A percentile compares a stretch with the other conserved stretches of the same genome.
Evolutionary conservation across 2,113 vertebrate species (phyloP).

Genomic region (Macquaria ambigua): DNA sequence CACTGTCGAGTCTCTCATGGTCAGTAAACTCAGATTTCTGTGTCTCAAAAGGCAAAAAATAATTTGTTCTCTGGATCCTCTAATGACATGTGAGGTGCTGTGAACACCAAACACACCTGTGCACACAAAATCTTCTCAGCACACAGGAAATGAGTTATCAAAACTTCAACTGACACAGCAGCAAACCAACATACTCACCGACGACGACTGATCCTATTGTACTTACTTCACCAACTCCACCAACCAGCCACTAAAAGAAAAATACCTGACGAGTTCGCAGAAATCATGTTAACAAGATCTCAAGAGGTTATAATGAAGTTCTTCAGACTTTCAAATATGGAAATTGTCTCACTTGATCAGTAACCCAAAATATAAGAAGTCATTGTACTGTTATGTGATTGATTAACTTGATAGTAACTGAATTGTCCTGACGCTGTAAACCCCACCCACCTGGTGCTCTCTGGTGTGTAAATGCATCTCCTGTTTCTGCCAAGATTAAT

Average conservation of each 20-base stretch:
- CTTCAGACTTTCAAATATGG: background rate
- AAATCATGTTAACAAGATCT: too few species aligned
- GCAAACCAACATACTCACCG: background rate
- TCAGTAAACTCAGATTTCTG: background rate
- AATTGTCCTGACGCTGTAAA: background rate
- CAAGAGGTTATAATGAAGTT: background rate
- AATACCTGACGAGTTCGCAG: background rate
- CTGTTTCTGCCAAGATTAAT: background rate
- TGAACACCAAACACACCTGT: background rate
- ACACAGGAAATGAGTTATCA: background rate
- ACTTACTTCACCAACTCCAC: background rate
- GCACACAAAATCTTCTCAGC: background rate
- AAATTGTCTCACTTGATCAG: background rate
- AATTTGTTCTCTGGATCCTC: slow-evolving; percentile 12
- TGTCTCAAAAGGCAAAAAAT: slow-evolving; percentile 3
- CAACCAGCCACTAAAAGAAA: background rate
- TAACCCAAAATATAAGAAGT: background rate
- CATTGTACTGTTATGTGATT: background rate
- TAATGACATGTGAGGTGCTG: background rate
- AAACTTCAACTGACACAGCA: background rate
- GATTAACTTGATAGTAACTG: background rate
- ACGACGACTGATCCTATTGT: background rate
- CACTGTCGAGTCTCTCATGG: background rate
- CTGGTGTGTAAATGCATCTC: background rate
- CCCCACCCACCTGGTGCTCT: background rate